Evolutionary conservation across 2,113 vertebrate genomes (phyloP).

Genomic region (Apteryx owenii): DNA sequence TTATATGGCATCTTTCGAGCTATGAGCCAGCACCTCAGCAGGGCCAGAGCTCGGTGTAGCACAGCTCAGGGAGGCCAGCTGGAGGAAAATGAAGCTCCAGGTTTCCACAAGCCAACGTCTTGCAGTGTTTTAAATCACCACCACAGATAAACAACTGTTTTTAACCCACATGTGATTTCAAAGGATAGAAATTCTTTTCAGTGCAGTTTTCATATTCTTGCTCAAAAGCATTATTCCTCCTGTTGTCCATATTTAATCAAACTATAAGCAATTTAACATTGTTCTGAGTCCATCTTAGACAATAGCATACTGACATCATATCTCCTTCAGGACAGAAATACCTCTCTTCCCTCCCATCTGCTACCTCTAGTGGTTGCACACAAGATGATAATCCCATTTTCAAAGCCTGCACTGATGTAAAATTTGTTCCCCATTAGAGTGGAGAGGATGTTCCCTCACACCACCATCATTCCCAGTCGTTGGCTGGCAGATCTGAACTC

Average conservation of each 20-base stretch:
- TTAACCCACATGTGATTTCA: background rate
- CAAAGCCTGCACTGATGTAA: background rate
- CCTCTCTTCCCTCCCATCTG: background rate
- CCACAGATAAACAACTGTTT: background rate
- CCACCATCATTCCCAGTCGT: background rate
- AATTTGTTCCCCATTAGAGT: background rate
- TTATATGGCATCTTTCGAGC: background rate
- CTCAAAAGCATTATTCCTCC: background rate
- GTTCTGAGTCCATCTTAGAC: background rate
- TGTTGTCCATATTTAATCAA: background rate
- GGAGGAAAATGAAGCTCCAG: background rate
- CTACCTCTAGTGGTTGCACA: background rate
- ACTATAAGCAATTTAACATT: background rate
- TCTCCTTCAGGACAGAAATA: background rate
- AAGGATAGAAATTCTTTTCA: background rate
- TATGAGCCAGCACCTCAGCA: background rate
- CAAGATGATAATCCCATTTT: background rate
- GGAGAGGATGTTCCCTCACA: background rate
- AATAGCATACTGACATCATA: fast-evolving
- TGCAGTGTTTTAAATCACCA: background rate
- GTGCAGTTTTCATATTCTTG: background rate
- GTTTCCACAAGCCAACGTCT: background rate
- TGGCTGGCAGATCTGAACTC: background rate
- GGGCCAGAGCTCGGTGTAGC: background rate
- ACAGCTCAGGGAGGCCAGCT: fast-evolving